These are phyloP conservation scores for Arrhopalites spinosus DNA, from an alignment of 2,888 invertebrate genomes.

Conservation along the genomic window DNA sequence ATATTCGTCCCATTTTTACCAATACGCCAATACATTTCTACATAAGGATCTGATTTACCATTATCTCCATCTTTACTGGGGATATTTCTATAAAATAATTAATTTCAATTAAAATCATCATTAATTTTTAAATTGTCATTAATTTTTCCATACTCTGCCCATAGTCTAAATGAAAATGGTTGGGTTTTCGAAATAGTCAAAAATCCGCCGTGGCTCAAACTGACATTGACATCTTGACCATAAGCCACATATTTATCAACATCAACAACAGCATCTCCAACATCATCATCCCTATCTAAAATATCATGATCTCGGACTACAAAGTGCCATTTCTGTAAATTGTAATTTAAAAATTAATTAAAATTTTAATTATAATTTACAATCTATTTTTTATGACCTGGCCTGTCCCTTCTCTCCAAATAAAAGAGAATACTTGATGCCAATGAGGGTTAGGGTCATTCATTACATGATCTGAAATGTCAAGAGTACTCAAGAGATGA, in stretches of 20 bases:
- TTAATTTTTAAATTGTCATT: neutral
- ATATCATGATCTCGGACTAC: constrained; percentile 48
- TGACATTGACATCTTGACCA: constrained; percentile 47
- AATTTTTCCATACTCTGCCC: neutral
- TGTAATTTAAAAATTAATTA: neutral
- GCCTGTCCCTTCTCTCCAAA: constrained; percentile 47
- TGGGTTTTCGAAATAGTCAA: constrained; percentile 46
- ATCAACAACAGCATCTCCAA: constrained; percentile 49
- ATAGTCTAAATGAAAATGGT: neutral
- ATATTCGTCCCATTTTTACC: constrained; percentile 49
- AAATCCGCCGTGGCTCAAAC: constrained; percentile 42
- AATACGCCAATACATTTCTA: constrained; percentile 49
- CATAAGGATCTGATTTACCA: constrained; percentile 53
- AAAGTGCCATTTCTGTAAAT: constrained; percentile 48
- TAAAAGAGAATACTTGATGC: constrained; percentile 50
- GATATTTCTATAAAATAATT: constrained; percentile 39
- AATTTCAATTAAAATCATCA: neutral
- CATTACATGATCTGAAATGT: constrained; percentile 20
- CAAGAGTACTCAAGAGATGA: too few relatives aligned
- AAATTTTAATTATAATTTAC: neutral
- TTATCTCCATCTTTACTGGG: constrained; percentile 50
- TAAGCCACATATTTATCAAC: constrained; percentile 49
- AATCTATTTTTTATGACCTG: too few relatives aligned
- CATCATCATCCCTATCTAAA: constrained; percentile 48
- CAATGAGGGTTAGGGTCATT: constrained; percentile 50